Evolutionary conservation across 1,140 invertebrate genomes (phyloP).

Genomic region (Pteromalus puparum): DNA sequence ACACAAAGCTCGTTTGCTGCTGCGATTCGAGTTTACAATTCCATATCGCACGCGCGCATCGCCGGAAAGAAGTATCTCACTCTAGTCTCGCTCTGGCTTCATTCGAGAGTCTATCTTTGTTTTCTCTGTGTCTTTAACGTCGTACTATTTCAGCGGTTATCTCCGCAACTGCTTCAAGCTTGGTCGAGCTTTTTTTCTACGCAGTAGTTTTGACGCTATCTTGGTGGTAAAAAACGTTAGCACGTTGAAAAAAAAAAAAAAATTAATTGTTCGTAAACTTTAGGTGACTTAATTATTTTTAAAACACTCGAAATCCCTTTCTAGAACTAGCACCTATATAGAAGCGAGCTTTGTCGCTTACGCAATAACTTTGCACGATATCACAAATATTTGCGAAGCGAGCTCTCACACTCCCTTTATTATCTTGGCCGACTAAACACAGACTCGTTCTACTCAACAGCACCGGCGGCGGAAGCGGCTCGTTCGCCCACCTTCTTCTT

Average conservation of each 20-base stretch:
- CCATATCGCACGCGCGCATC: neutral
- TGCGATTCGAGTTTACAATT: neutral
- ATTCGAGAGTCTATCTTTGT: neutral
- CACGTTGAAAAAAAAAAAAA: no score
- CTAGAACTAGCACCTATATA: no score
- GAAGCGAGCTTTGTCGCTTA: no score
- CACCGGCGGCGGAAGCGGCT: neutral
- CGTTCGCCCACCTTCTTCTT: neutral
- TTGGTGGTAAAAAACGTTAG: no score
- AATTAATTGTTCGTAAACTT: no score
- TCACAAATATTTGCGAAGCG: neutral
- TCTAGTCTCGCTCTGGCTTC: neutral
- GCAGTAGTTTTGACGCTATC: no score
- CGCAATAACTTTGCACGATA: neutral
- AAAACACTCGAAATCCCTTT: no score
- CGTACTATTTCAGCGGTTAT: neutral
- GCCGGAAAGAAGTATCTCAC: no score
- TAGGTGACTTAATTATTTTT: no score
- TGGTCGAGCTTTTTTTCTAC: neutral
- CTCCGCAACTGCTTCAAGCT: neutral
- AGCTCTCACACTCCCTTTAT: neutral
- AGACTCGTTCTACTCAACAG: neutral
- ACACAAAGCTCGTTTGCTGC: neutral
- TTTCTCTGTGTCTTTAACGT: neutral
- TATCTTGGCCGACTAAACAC: neutral